Evolutionary conservation across 1,140 invertebrate species (phyloP).

Genomic region (Bombus terrestris): DNA sequence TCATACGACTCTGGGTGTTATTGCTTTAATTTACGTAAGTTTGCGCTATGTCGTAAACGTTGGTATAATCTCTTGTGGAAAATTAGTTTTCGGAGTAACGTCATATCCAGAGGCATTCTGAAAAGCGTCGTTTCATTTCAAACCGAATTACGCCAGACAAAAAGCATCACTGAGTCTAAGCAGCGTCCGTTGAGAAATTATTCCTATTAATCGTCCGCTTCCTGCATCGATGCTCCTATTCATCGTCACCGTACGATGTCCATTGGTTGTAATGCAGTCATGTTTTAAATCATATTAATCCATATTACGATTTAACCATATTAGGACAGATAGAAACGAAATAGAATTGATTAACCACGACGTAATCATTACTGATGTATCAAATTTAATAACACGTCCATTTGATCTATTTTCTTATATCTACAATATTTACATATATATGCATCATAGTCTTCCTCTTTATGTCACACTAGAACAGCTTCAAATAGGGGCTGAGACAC

Average conservation of each 20-base stretch:
- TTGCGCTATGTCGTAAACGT: not conserved
- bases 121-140: constrained; percentile 26
- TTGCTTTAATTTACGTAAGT: not conserved
- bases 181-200: not conserved
- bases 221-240: not conserved
- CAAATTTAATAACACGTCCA: not conserved
- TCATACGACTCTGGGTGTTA: not conserved
- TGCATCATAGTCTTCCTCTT: too few relatives aligned
- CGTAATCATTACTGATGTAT: not conserved
- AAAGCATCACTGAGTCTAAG: not conserved
- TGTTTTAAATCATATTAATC: not conserved
- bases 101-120: not conserved
- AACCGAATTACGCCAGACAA: constrained; percentile 35
- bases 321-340: not conserved
- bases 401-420: not conserved
- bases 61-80: constrained; percentile 3
- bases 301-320: too few relatives aligned
- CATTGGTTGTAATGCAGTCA: not conserved
- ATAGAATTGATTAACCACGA: not conserved
- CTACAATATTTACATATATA: too few relatives aligned
- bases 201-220: constrained; percentile 10
- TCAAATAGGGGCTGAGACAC: too few relatives aligned
- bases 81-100: not conserved
- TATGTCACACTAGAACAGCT: too few relatives aligned
- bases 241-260: not conserved